A percentile compares a stretch with the other conserved stretches of the same genome.
These are phyloP conservation scores for Abramis brama DNA, from an alignment of 2,113 vertebrate species.

Conservation along the genomic window DNA sequence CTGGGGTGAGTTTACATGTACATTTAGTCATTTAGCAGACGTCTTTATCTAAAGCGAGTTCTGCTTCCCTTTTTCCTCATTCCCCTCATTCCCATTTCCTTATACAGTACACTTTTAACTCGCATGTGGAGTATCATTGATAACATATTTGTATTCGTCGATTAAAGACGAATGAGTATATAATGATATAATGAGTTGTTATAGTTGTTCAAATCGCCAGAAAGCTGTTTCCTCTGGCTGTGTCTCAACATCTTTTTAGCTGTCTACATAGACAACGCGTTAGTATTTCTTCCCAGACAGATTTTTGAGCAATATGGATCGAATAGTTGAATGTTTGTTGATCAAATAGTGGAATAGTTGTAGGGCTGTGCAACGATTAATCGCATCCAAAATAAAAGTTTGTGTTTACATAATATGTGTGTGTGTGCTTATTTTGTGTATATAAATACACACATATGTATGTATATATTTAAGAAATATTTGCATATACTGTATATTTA, in stretches of 20 bases:
- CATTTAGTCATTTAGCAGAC: too few relatives aligned
- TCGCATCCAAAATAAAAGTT: too few relatives aligned
- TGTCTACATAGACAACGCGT: neutral
- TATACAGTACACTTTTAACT: neutral
- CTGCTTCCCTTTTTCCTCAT: neutral
- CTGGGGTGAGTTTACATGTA: slow-evolving; percentile 82
- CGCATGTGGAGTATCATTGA: neutral
- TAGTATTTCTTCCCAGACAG: neutral
- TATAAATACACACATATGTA: too few relatives aligned
- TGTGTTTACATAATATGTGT: too few relatives aligned
- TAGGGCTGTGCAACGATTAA: too few relatives aligned
- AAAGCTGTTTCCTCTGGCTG: neutral
- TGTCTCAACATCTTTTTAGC: neutral
- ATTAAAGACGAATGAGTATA: too few relatives aligned
- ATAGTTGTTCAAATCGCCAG: neutral
- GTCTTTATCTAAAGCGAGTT: slow-evolving; percentile 42
- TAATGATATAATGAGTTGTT: neutral
- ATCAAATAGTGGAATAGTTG: neutral
- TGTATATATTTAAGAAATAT: too few relatives aligned
- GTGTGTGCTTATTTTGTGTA: too few relatives aligned
- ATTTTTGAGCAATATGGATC: neutral
- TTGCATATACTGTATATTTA: too few relatives aligned
- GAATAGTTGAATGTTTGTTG: neutral
- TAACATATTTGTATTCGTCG: neutral
- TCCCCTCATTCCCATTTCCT: neutral